Evolutionary conservation across 2,797 vertebrate species (phyloP), one percentile per base, ranked within the genome.

Genomic region (Sebastes kiyomatsui): DNA sequence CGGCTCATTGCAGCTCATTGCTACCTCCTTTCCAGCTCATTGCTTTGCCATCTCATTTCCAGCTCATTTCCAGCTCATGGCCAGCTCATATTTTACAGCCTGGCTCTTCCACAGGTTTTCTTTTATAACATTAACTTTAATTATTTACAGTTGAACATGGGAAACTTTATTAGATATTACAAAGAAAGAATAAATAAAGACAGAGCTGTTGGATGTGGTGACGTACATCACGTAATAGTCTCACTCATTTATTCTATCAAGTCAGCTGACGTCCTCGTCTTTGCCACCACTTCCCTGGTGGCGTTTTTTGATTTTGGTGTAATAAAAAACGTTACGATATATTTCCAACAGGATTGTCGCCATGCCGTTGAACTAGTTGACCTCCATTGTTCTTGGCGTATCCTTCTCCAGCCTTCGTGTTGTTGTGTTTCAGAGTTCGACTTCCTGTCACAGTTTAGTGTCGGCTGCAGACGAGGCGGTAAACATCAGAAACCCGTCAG

Each of bases 351-450:
- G 14, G 38, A 42, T 42, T 42, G 38, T 42, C 38, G 14, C 38
- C 14, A 42, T 42, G 38, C 38, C 38, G 38, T 42, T 42, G 38
- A 42, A 42, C 18, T 52, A 20, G 49, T 14, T 52, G 49, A 52
- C 49, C 8, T 52, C 49, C 46, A 18, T 16, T 52, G 18, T 52
- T 20, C 49, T 52, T n/a, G 3, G 8, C 18, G 7, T 52, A 52
- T 52, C 20, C 18, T 20, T 52, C 22, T 56, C 54, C 54, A 56
- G 54, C 54, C 54, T 23, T 56, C 11, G 54, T 58, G 52, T 8
- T 61, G 33, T 46, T 77, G 59, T 84, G 80, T 81, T 88, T 75
- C 77, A 87, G 80, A 77, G 72, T 82, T 77, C 33, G 79, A 82
- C 22, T 67, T 52, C 60, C 56, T 11, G 14, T 38, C 77, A 12